Base-by-base conservation (phyloP, 2,113 vertebrate genomes). In the Sclerurus mexicanus region DNA sequence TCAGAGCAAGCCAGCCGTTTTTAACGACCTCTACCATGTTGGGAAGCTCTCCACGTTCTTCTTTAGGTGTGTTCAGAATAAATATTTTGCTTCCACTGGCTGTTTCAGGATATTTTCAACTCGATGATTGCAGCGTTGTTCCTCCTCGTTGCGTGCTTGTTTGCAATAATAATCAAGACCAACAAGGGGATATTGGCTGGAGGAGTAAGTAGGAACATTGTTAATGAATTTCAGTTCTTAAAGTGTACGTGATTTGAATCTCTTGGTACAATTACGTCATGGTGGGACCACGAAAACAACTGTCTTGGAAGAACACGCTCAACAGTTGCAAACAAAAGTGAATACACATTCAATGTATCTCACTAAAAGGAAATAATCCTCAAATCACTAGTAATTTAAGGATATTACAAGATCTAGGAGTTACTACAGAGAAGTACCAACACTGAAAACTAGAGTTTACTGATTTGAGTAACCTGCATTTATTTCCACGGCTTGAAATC, bases 61-160 rank as follows among this genome's bases (percentile, higher is more conserved):
- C 75, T 39, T 35, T 67, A n/a, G 40, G n/a, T 2, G 0, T 53
- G 30, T 42, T 66, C 40, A 27, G 33, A 90, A 18, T 89, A 89
- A 92, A 69, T 37, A 9, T 20, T 64, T 53, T 71, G 27, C 76
- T 87, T 90, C 91, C 22, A n/a, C 79, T 66, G 92, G 31, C 90
- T 75, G 90, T 97, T 97, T 56, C 96, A 99, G 99, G 99, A 99
- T 96, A 25, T 98, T 90, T 96, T 98, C 49, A 99, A 99, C 94
- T 99, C 99, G 3, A 10, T 98, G 47, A 95, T 98, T 78, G 93
- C 98, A 53, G 97, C 97, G 0, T 4, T 98, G 62, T 98, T 98
- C 94, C 95, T 99, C 68, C n/a, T 97, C 52, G 33, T 98, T 28
- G 52, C 99, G 75, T 97, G 98, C 91, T 52, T 99, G 53, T 82